Evolutionary conservation across 2,113 vertebrate species (phyloP).

Genomic region (Carollia perspicillata): DNA sequence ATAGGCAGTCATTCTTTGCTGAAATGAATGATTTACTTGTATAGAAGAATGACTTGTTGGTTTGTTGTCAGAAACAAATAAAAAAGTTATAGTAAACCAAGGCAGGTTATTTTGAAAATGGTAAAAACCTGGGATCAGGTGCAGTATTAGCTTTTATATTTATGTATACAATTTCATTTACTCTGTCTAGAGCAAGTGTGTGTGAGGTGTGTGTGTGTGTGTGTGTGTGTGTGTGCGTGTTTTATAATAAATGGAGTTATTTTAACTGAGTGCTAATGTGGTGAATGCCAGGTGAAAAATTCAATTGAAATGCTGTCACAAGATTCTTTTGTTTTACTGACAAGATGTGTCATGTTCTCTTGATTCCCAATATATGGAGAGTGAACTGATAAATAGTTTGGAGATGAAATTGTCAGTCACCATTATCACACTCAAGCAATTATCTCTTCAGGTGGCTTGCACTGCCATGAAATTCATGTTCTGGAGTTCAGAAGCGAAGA

Average conservation of each 20-base stretch:
- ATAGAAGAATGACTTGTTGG: constrained; percentile 68
- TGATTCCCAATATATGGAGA: constrained; percentile 75
- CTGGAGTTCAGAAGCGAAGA: neutral
- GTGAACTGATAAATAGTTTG: constrained; percentile 76
- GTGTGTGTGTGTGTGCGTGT: neutral
- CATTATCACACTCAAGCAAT: constrained; percentile 72
- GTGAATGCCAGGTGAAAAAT: constrained; percentile 73
- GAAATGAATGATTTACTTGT: constrained; percentile 61
- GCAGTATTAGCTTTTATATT: constrained; percentile 58
- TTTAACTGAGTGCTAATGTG: constrained; percentile 69
- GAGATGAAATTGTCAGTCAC: constrained; percentile 83
- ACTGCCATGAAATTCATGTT: neutral
- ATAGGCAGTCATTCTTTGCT: constrained; percentile 47
- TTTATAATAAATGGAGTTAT: constrained; percentile 78
- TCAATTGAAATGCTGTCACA: constrained; percentile 77
- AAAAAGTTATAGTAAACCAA: constrained; percentile 66
- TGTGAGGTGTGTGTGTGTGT: neutral
- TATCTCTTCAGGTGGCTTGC: constrained; percentile 41
- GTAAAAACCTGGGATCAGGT: constrained; percentile 59
- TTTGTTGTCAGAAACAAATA: constrained; percentile 73
- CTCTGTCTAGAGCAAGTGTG: constrained; percentile 66
- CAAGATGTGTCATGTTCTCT: constrained; percentile 79
- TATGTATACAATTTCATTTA: constrained; percentile 59
- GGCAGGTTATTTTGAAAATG: constrained; percentile 72
- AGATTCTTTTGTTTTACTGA: constrained; percentile 76